A percentile compares a stretch with the other conserved stretches of the same genome.
Evolutionary conservation across 2,113 vertebrate genomes (phyloP).

Genomic region (Amphiprion ocellaris): DNA sequence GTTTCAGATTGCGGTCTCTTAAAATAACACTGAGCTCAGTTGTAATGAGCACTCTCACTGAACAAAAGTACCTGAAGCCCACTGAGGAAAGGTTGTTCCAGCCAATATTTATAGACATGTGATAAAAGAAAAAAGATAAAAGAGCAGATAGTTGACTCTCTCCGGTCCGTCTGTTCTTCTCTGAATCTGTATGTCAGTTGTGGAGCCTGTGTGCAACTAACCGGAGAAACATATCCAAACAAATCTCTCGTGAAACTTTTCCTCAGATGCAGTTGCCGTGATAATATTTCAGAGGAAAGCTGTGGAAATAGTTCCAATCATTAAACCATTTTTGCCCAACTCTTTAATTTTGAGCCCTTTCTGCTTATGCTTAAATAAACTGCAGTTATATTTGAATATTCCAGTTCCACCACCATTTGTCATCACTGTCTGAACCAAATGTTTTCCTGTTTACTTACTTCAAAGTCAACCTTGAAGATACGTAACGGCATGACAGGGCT

Average conservation of each 20-base stretch:
- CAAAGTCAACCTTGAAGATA: conserved; percentile 16
- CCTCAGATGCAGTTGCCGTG: conserved; percentile 38
- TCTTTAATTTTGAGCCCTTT: not conserved
- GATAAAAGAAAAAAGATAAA: conserved; percentile 73
- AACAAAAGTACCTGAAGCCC: conserved; percentile 71
- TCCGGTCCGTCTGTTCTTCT: conserved; percentile 59
- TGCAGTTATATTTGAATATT: not conserved
- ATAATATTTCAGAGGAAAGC: conserved; percentile 12
- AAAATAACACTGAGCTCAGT: conserved; percentile 61
- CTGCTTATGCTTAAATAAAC: not conserved
- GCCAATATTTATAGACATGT: conserved; percentile 71
- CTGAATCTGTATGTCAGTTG: conserved; percentile 65
- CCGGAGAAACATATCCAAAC: conserved; percentile 61
- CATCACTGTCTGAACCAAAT: conserved; percentile 8
- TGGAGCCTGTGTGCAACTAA: conserved; percentile 57
- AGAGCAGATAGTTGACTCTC: conserved; percentile 68
- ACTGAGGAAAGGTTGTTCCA: conserved; percentile 68
- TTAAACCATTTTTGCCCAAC: not conserved
- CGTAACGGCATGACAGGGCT: not conserved
- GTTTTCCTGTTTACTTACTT: conserved; percentile 29
- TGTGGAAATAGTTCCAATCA: not conserved
- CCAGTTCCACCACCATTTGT: not conserved
- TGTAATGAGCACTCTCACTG: conserved; percentile 56
- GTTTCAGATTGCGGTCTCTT: conserved; percentile 46
- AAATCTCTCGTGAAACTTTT: conserved; percentile 60